A percentile compares a stretch with the other conserved stretches of the same genome.
Evolutionary conservation across 2,888 invertebrate species (phyloP).

Genomic region (Galerucella nymphaeae): DNA sequence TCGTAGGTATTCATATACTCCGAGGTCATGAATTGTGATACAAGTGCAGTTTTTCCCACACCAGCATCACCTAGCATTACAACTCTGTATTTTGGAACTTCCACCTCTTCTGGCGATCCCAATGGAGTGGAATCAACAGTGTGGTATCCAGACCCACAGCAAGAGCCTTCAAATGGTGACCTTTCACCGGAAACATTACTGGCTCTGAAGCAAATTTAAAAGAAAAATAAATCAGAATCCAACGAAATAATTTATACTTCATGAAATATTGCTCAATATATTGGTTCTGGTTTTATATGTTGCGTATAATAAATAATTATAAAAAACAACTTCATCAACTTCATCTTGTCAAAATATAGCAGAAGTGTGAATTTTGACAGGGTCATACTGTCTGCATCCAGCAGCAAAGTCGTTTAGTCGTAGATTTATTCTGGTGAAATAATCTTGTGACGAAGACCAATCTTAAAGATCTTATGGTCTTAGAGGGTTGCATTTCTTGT

Average conservation of each 20-base stretch:
- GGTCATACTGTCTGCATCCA: background rate
- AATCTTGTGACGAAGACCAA: background rate
- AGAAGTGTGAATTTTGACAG: background rate
- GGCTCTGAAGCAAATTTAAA: slow-evolving; percentile 68
- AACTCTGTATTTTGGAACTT: slow-evolving; percentile 81
- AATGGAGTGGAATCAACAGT: slow-evolving; percentile 82
- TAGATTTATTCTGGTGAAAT: background rate
- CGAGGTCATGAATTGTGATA: slow-evolving; percentile 94
- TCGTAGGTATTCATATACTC: slow-evolving; percentile 97
- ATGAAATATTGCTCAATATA: too few relatives aligned
- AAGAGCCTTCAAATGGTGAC: slow-evolving; percentile 88
- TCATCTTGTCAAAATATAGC: too few relatives aligned
- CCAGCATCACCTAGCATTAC: slow-evolving; percentile 86
- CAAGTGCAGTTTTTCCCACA: slow-evolving; percentile 91
- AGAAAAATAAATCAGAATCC: slow-evolving; percentile 9
- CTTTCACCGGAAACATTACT: slow-evolving; percentile 76
- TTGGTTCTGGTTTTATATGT: too few relatives aligned
- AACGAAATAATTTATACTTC: too few relatives aligned
- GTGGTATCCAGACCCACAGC: slow-evolving; percentile 83
- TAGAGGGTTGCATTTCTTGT: too few relatives aligned
- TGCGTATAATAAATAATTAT: too few relatives aligned
- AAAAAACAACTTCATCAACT: too few relatives aligned
- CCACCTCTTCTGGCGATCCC: slow-evolving; percentile 78
- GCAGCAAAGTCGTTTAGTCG: background rate
- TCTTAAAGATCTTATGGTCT: too few relatives aligned